Conservation (phyloP, 1,140 invertebrate genomes). For the Brachystomella parvula region DNA sequence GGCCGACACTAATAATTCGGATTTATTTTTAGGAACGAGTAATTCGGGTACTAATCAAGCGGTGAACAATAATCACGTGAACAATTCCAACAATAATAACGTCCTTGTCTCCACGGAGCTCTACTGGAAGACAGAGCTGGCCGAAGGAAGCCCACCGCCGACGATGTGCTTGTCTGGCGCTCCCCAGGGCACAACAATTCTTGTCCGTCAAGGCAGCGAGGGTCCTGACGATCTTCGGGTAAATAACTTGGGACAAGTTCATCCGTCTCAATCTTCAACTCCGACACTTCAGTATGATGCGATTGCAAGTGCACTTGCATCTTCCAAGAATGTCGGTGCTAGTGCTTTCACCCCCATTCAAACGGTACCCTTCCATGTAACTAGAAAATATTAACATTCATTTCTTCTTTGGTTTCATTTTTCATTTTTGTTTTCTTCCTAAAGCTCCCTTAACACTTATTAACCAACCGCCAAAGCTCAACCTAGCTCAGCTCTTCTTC, state of each 20-base stretch:
- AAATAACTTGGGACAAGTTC: slow-evolving; percentile 41
- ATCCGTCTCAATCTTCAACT: slow-evolving; percentile 42
- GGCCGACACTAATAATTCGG: no score
- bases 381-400: slow-evolving; percentile 15
- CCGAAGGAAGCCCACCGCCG: slow-evolving; percentile 36
- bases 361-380: slow-evolving; percentile 36
- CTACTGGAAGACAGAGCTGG: slow-evolving; percentile 38
- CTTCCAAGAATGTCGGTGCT: slow-evolving; percentile 48
- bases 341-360: slow-evolving; percentile 87
- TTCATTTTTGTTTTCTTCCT: slow-evolving; percentile 12
- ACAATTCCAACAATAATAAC: slow-evolving; percentile 21
- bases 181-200: slow-evolving; percentile 26
- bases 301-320: slow-evolving; percentile 39
- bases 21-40: slow-evolving; percentile 21
- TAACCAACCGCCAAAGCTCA: background rate
- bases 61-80: slow-evolving; percentile 32
- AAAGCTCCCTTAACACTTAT: background rate
- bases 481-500: background rate
- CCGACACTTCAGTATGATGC: slow-evolving; percentile 46
- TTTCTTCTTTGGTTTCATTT: slow-evolving; percentile 14
- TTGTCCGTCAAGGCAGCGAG: slow-evolving; percentile 31
- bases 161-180: slow-evolving; percentile 24
- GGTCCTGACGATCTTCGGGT: slow-evolving; percentile 41
- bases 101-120: slow-evolving; percentile 32
- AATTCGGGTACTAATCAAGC: slow-evolving; percentile 32